Conservation (phyloP, 2,113 vertebrate genomes). For the Aramus guarauna region DNA sequence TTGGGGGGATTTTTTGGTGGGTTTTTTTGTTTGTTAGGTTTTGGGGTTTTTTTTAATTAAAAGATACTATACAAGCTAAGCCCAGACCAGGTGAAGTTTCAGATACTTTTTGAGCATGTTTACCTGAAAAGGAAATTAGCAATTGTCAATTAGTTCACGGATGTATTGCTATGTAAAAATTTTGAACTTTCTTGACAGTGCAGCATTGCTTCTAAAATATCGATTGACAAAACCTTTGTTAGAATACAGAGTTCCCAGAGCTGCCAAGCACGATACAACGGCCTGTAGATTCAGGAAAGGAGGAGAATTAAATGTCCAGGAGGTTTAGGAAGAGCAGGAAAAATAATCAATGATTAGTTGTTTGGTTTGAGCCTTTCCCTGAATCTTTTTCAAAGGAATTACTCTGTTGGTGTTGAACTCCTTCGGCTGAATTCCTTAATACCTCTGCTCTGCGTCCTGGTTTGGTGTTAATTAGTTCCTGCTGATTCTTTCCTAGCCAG, state of each 20-base stretch:
- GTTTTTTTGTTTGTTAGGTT: too few species aligned
- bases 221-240: neutral
- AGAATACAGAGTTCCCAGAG: neutral
- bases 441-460: neutral
- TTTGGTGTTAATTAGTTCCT: conserved; percentile 14
- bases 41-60: neutral
- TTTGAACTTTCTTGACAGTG: neutral
- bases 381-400: neutral
- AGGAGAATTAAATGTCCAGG: neutral
- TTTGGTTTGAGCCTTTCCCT: neutral
- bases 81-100: neutral
- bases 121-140: neutral
- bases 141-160: neutral
- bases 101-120: neutral
- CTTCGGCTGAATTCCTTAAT: neutral
- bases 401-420: neutral
- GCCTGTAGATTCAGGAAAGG: neutral
- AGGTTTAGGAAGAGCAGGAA: neutral
- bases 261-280: neutral
- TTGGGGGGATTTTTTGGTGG: too few species aligned
- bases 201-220: neutral
- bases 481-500: neutral
- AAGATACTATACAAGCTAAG: neutral
- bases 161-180: neutral
- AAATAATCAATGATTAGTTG: neutral